Evolutionary conservation across 64 coral and sea anemone species (phyloP), one percentile per base, ranked within the genome.

Genomic region (Acropora tenuis): DNA sequence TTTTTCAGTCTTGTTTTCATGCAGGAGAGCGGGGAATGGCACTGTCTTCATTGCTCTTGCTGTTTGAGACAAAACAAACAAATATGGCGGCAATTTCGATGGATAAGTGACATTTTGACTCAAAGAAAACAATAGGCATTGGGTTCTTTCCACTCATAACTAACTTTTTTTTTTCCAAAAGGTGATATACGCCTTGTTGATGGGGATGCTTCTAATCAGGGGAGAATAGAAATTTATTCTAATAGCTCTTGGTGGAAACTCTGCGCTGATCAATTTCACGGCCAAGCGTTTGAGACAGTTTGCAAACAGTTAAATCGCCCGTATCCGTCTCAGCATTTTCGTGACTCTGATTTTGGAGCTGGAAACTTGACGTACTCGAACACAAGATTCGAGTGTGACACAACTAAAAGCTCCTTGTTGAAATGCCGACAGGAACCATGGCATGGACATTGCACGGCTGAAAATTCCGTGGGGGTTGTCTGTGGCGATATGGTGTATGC

Each of bases 231-330:
- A 11, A 46, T 67, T 3, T 83, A 83, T 41, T 65, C 2, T 4
- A 83, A 83, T 66, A 43, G 67, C 10, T 66, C 80, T 18, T 83
- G 80, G 80, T 67, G 80, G 80, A 45, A 1, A 17, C 9, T 83
- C 43, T 83, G 80, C 18, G 15, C 41, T 0, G 8, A 44, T 65
- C 42, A 68, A 5, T 83, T 83, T 41, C 10, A 46, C 45, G 2
- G 7, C 2, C 30, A 66, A 4, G 80, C 57, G 4, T 60, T 43
- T 15, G 0, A 17, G 1, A 66, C 59, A 46, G 80, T 65, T 40
- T 83, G 80, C 9, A 7, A 42, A 45, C 41, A 46, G 57, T 41
- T 83, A 15, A 20, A 41, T 83, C 59, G 15, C 3, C 10, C n/a
- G 0, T 1, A 18, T 1, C 17, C 55, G 8, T 11, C 59, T 4